phyloP scores from a whole-genome alignment of 1,140 invertebrate genomes.

The Cydia amplana region DNA sequence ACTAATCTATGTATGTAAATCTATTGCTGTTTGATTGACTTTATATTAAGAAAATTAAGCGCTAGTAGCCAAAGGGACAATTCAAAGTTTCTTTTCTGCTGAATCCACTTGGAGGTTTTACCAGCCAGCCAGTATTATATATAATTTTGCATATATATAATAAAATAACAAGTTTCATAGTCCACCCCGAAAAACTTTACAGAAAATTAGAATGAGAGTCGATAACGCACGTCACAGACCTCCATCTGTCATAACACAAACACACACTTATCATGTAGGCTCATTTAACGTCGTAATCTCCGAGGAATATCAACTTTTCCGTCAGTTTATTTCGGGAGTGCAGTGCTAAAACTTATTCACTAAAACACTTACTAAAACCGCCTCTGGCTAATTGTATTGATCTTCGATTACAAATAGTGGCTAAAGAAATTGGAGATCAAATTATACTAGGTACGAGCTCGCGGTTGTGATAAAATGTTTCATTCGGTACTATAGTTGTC shows the following conservation, averaged over 20 bases:
- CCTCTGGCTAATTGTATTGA: not conserved
- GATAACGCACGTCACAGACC: conserved; percentile 1
- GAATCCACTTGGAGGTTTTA: too few species aligned
- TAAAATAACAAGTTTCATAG: not conserved
- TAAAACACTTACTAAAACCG: not conserved
- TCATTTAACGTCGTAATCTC: conserved; percentile 5
- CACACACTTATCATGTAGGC: not conserved
- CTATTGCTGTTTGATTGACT: too few species aligned
- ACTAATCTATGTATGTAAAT: too few species aligned
- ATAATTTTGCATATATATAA: too few species aligned
- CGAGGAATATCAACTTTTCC: conserved; percentile 22
- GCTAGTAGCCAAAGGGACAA: too few species aligned
- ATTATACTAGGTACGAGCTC: not conserved
- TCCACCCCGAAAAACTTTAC: not conserved
- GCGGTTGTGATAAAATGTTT: not conserved
- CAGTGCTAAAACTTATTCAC: conserved; percentile 9
- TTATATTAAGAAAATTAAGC: too few species aligned
- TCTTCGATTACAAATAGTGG: not conserved
- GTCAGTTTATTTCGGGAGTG: conserved; percentile 27
- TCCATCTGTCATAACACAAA: conserved; percentile 6
- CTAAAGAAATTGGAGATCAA: not conserved
- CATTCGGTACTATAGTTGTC: not conserved
- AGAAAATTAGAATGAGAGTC: not conserved
- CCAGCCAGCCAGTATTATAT: too few species aligned
- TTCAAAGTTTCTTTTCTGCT: too few species aligned